Percentiles rank a stretch among this genome's conserved stretches.
phyloP scores from a whole-genome alignment of 2,888 invertebrate genomes.

The Eristalis arbustorum region DNA sequence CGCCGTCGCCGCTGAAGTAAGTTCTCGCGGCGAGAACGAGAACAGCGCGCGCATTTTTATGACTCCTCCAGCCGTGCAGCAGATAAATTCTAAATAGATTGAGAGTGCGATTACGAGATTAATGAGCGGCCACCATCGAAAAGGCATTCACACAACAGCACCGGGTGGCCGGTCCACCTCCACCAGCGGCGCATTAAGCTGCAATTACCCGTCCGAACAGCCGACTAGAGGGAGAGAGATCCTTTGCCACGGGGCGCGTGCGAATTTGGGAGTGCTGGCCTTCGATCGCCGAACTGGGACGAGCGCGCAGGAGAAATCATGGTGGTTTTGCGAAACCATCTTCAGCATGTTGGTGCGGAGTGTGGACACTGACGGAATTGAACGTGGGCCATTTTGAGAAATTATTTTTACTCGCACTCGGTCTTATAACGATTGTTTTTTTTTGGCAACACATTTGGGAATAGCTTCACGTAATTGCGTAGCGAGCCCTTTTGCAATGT shows the following conservation, averaged over 20 bases:
- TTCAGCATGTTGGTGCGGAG: neutral
- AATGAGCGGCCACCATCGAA: conserved; percentile 58
- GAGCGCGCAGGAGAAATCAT: conserved; percentile 20
- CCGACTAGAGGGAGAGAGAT: neutral
- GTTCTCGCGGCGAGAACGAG: conserved; percentile 42
- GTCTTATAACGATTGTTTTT: neutral
- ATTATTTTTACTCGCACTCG: neutral
- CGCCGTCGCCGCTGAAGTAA: conserved; percentile 17
- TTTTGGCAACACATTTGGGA: conserved; percentile 28
- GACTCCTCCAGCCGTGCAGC: conserved; percentile 53
- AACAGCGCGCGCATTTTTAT: conserved; percentile 56
- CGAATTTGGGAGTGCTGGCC: neutral
- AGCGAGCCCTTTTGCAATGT: conserved; percentile 50
- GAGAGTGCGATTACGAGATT: conserved; percentile 59
- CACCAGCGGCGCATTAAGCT: neutral
- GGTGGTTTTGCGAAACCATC: conserved; percentile 15
- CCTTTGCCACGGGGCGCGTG: neutral
- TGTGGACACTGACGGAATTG: conserved; percentile 10
- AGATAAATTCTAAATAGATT: conserved; percentile 65
- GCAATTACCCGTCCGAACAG: neutral
- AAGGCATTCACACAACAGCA: conserved; percentile 42
- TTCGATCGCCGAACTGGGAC: conserved; percentile 13
- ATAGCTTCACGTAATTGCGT: conserved; percentile 24
- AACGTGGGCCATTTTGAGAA: conserved; percentile 30
- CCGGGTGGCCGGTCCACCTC: neutral